Evolutionary conservation across 2,113 vertebrate species (phyloP), one percentile per base, ranked within the genome.

Genomic region (Condylura cristata): DNA sequence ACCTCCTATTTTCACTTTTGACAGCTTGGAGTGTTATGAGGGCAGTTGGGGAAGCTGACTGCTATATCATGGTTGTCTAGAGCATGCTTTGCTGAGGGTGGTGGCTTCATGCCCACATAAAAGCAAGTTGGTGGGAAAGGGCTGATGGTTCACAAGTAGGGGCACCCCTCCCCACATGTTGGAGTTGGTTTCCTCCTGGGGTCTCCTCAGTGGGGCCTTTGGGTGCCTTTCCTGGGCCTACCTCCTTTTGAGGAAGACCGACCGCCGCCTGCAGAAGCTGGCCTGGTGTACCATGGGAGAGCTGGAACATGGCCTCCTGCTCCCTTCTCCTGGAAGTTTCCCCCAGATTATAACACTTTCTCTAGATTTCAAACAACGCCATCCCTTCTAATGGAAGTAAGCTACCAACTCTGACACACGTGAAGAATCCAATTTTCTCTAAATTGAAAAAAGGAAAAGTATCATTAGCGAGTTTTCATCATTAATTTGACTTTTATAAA

Each of bases 401-500:
- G 89, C 39, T 85, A 48, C 76, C 66, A 74, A 91, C 28, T 86
- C 46, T 78, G 72, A 90, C 89, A 88, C 30, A 94, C 48, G 30
- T 2, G n/a, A 72, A 78, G 41, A 78, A 89, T 72, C 56, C 66
- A 90, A 82, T 92, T 96, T 96, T 86, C 89, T 95, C 84, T 76
- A 53, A 90, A 80, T 61, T 92, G 81, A 17, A 80, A 63, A 84
- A 66, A 72, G 93, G 60, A 89, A 86, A 94, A 72, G 8, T 81
- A 81, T 56, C 8, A 0, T 75, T 60, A 68, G 61, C 88, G 93
- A 74, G 72, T 85, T 92, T 92, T 95, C 86, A 68, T 87, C 61
- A 1, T 84, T 92, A 92, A 94, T 94, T 95, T 94, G 56, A 13
- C 48, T 84, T 89, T 95, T 89, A 93, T 82, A 91, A 91, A 89